Base-by-base conservation (phyloP, 1,140 invertebrate species). In the Harlomillsia oculata region DNA sequence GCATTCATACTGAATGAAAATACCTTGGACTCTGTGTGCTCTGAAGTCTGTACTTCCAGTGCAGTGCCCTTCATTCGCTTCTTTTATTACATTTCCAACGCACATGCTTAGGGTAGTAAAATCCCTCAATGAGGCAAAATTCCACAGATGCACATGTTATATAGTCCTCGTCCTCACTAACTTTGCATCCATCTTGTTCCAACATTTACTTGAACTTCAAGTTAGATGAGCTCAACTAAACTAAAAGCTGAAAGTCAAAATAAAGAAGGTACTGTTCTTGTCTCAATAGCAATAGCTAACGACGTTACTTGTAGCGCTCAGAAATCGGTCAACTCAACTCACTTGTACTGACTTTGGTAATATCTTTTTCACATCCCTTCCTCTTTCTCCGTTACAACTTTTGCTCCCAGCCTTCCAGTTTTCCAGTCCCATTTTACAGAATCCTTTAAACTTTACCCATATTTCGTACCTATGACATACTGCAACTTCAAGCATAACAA, bases 71-170 rank as follows among this genome's bases (percentile, higher is more conserved):
- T 53, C 49, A 52, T 52, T 41, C 39, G 39, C 26, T 29, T 13
- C 50, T 43, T 53, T 53, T 53, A 43, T 53, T 53, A 30, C 51
- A 53, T 29, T 25, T 28, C 11, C n/a, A 26, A 26, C 51, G n/a
- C 51, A 43, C 51, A 53, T 53, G 51, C 43, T 41, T 26, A 13
- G 36, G 20, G 34, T 26, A 41, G 51, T 53, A 43, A 53, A 53
- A 43, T 29, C 11, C 20, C 28, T 30, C 28, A 39, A 51, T 51
- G 34, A 37, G 49, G 16, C 36, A 26, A 53, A 53, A 53, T 29
- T 40, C 28, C 36, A 26, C 25, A 26, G 16, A 28, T 29, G 29
- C 8, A n/a, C 44, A 46, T 28, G 26, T 28, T 46, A 46, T 25
- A 26, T 8, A 18, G 26, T 21, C 44, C 26, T 28, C 2, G 23